Evolutionary conservation across 1,140 invertebrate species (phyloP).

Genomic region (roundworm (Caenorhabditis elegans)): DNA sequence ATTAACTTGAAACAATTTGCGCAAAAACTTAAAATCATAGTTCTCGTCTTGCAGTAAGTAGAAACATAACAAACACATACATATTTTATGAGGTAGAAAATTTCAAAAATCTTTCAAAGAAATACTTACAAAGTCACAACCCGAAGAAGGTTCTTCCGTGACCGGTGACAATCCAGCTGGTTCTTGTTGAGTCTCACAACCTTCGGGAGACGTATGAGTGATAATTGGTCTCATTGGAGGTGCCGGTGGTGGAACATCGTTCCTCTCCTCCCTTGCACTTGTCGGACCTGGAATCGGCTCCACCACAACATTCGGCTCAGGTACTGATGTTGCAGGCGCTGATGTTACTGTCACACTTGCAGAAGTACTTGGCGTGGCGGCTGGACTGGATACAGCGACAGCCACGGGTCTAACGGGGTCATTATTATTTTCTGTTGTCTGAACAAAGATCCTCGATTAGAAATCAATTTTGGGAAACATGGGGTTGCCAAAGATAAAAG

Average conservation of each 20-base stretch:
- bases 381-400: neutral
- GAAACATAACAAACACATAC: too few relatives aligned
- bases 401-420: neutral
- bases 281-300: neutral
- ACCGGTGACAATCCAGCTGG: constrained; percentile 26
- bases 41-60: too few relatives aligned
- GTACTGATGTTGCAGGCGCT: neutral
- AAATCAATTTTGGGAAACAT: neutral
- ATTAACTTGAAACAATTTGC: too few relatives aligned
- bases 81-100: too few relatives aligned
- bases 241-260: constrained; percentile 33
- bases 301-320: neutral
- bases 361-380: neutral
- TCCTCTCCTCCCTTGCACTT: neutral
- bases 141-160: constrained; percentile 23
- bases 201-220: constrained; percentile 28
- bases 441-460: neutral
- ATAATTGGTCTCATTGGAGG: constrained; percentile 40
- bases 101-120: too few relatives aligned
- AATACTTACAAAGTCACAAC: constrained; percentile 6
- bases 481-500: neutral
- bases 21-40: too few relatives aligned
- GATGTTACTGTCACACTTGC: neutral
- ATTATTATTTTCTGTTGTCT: constrained; percentile 11
- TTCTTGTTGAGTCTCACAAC: constrained; percentile 15